A percentile compares a stretch with the other conserved stretches of the same genome.
Conservation (phyloP, 2,888 invertebrate genomes). For the Melinaea marsaeus region DNA sequence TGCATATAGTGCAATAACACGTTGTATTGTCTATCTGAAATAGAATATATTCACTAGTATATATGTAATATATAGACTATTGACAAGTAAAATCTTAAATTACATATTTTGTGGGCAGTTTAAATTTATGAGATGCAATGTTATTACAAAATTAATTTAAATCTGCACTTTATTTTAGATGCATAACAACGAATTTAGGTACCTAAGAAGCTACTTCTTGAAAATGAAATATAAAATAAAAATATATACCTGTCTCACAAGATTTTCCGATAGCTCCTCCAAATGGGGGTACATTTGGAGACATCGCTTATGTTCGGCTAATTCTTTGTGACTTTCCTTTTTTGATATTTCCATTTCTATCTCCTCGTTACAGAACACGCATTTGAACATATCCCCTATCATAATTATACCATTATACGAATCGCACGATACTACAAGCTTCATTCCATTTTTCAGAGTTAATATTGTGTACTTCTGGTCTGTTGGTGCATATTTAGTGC, state of each 20-base stretch:
- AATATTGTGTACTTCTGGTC: slow-evolving; percentile 37
- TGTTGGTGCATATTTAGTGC: neutral
- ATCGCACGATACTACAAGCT: slow-evolving; percentile 54
- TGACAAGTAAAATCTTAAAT: too few species aligned
- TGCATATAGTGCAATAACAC: slow-evolving; percentile 57
- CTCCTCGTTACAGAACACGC: slow-evolving; percentile 48
- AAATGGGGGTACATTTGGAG: slow-evolving; percentile 46
- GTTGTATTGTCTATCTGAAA: slow-evolving; percentile 44
- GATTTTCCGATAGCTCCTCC: slow-evolving; percentile 48
- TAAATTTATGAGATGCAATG: too few species aligned
- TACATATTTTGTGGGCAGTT: too few species aligned
- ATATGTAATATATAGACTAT: slow-evolving; percentile 9
- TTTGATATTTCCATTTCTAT: slow-evolving; percentile 38
- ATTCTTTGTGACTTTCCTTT: slow-evolving; percentile 49
- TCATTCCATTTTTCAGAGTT: slow-evolving; percentile 46
- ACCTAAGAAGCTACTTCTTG: too few species aligned
- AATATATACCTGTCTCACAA: slow-evolving; percentile 51
- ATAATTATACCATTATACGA: slow-evolving; percentile 55
- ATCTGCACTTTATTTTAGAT: too few species aligned
- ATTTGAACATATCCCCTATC: slow-evolving; percentile 44
- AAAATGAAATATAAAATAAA: too few species aligned
- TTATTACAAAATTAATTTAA: too few species aligned
- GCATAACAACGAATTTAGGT: too few species aligned
- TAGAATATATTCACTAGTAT: slow-evolving; percentile 10
- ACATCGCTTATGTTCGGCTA: slow-evolving; percentile 39